Base-by-base conservation (phyloP, 2,797 vertebrate species). In the Emys orbicularis region DNA sequence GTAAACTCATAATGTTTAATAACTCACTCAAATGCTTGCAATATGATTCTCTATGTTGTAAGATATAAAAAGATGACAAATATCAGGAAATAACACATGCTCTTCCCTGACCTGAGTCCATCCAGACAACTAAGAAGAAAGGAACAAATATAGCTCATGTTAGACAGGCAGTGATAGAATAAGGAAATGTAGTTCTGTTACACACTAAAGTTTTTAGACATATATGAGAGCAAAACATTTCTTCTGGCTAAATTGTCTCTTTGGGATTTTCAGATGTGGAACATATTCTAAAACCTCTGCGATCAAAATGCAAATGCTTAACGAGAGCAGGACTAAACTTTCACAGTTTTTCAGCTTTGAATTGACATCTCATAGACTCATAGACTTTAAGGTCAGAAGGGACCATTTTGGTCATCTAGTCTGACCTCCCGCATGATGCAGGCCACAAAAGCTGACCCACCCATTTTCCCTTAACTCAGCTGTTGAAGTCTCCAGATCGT, bases 61-160 rank as follows among this genome's bases (percentile, higher is more conserved):
- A 93, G 5, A 59, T 29, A 92, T 68, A 90, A 34, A 5, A 91
- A 84, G 2, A 84, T 57, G 6, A 84, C 21, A 93, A 83, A 76
- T 44, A 72, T 1, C 16, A 34, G 37, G 81, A 90, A 92, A 83
- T 49, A 77, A 19, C 8, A 47, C 41, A 31, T 56, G 5, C 0
- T 44, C 74, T 68, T 91, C 86, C 81, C 12, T 88, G 77, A 68
- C 61, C 15, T 47, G 3, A 80, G 15, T n/a, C 7, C 76, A 15
- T 41, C 50, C 34, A 82, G 57, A 10, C 87, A 21, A 0, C 27
- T 56, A 47, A 79, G 21, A 92, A 82, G n/a, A 79, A 79, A 79
- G 8, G 3, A 3, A n/a, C 49, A 84, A 88, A 87, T 86, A n/a
- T 89, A 92, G 25, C 2, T 54, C 3, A 13, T 61, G 2, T 34